Percentiles rank a stretch among this genome's conserved stretches.
These are phyloP conservation scores for Ammodytes marinus DNA, from an alignment of 2,113 vertebrate species.

Conservation along the genomic window DNA sequence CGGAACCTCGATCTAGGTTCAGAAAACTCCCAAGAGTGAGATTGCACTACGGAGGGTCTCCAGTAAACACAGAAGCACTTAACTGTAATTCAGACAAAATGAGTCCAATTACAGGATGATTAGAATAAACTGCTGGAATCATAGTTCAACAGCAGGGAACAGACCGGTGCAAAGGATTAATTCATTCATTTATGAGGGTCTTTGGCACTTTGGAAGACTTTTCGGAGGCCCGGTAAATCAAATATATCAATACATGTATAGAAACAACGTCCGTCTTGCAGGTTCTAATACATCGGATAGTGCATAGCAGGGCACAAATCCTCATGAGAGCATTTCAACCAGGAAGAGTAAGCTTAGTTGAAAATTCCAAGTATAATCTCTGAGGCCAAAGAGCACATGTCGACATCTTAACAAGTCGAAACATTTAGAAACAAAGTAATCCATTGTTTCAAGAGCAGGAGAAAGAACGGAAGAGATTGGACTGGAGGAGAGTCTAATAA, in stretches of 20 bases:
- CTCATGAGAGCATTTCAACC: slow-evolving; percentile 4
- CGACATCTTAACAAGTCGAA: slow-evolving; percentile 64
- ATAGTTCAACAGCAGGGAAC: not conserved
- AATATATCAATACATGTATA: not conserved
- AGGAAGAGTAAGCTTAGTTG: slow-evolving; percentile 26
- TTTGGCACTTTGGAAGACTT: not conserved
- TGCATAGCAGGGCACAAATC: not conserved
- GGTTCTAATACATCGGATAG: slow-evolving; percentile 26
- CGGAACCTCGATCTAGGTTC: not conserved
- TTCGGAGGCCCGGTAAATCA: not conserved
- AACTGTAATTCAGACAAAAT: slow-evolving; percentile 34
- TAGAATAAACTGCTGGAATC: slow-evolving; percentile 2
- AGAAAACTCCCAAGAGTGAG: not conserved
- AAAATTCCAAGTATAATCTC: slow-evolving; percentile 59
- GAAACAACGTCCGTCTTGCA: not conserved
- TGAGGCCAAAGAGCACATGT: slow-evolving; percentile 52
- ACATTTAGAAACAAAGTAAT: slow-evolving; percentile 70
- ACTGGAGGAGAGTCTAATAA: slow-evolving; percentile 3
- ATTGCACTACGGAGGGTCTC: not conserved
- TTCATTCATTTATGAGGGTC: not conserved
- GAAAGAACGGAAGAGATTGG: slow-evolving; percentile 18
- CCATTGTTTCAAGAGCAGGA: slow-evolving; percentile 52
- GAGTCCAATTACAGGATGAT: slow-evolving; percentile 27
- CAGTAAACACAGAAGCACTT: slow-evolving; percentile 8
- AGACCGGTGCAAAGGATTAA: not conserved